phyloP scores from a whole-genome alignment of 2,888 invertebrate genomes.

The Tenthredo scrophulariae region DNA sequence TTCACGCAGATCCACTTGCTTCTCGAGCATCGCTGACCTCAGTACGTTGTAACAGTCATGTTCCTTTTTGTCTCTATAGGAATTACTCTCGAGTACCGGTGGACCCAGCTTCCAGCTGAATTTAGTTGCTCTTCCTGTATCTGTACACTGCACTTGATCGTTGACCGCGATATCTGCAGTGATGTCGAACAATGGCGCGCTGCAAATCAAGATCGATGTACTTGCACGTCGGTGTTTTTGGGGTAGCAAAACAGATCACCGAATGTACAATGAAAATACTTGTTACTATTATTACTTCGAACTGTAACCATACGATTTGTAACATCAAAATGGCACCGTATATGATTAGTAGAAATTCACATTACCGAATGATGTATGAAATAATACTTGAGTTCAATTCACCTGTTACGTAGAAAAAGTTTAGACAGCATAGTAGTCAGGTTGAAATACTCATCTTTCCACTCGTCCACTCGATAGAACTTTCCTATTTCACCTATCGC shows the following conservation, averaged over 20 bases:
- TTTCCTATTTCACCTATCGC: conserved; percentile 61
- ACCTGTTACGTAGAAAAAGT: conserved; percentile 65
- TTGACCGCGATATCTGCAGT: conserved; percentile 61
- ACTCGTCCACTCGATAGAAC: conserved; percentile 56
- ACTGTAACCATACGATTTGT: not conserved
- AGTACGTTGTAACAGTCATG: not conserved
- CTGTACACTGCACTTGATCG: not conserved
- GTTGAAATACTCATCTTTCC: not conserved
- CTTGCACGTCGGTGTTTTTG: not conserved
- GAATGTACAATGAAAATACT: not conserved
- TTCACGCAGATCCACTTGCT: conserved; percentile 60
- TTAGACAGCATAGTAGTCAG: conserved; percentile 63
- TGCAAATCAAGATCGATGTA: conserved; percentile 54
- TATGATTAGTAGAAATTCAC: not conserved
- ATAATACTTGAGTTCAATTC: not conserved
- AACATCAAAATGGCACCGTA: not conserved
- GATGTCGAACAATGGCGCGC: conserved; percentile 69
- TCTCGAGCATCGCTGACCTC: conserved; percentile 48
- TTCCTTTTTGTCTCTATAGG: conserved; percentile 35
- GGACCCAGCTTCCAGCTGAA: conserved; percentile 67
- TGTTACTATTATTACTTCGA: not conserved
- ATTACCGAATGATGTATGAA: not conserved
- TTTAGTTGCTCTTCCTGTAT: conserved; percentile 59
- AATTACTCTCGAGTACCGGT: conserved; percentile 58
- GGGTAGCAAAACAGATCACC: not conserved